Conservation (phyloP, 1,140 invertebrate genomes). For the Camponotus vicinus region DNA sequence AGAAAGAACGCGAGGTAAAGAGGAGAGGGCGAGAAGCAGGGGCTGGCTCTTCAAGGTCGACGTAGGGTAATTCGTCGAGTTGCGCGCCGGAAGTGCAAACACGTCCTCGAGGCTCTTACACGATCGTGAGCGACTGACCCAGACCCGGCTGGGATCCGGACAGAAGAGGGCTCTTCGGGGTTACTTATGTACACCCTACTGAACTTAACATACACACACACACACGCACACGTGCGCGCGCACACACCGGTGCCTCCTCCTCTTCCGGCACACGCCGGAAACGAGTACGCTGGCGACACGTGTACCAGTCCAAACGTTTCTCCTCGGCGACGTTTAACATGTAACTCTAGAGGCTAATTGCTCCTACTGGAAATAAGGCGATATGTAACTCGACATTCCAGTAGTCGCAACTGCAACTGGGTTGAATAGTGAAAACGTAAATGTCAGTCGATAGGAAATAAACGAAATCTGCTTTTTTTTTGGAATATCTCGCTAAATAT, state of each 20-base stretch:
- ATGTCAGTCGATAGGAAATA: neutral
- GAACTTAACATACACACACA: constrained; percentile 13
- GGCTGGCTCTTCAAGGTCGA: neutral
- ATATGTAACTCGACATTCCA: constrained; percentile 9
- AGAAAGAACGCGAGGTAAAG: neutral
- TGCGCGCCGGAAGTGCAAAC: constrained; percentile 26
- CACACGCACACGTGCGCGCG: neutral
- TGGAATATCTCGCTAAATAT: neutral
- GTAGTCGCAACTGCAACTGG: neutral
- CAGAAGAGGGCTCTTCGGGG: constrained; percentile 13
- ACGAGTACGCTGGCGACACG: constrained; percentile 21
- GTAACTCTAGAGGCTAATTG: constrained; percentile 9
- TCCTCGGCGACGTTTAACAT: neutral
- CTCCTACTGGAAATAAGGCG: neutral
- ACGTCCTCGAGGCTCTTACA: neutral
- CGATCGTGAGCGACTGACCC: constrained; percentile 34
- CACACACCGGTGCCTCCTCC: neutral
- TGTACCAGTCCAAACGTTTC: constrained; percentile 1
- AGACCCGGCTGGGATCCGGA: constrained; percentile 34
- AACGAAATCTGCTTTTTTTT: neutral
- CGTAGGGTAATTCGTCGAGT: neutral
- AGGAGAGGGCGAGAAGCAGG: too few relatives aligned
- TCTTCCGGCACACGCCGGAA: neutral
- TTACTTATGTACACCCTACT: constrained; percentile 35
- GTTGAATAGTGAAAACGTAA: neutral